phyloP scores from a whole-genome alignment of 1,140 invertebrate genomes.

The Pentalonia nigronervosa region DNA sequence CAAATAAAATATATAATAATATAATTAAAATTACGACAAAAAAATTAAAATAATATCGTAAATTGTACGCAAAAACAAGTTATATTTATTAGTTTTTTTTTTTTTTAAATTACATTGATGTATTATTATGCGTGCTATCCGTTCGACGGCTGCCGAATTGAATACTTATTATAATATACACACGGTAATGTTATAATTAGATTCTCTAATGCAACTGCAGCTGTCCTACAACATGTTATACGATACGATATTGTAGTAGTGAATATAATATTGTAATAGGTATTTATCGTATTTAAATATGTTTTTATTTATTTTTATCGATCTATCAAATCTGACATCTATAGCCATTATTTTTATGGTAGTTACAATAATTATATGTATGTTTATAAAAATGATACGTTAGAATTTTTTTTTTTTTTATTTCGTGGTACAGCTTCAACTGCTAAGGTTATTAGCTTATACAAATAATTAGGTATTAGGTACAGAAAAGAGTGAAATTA shows the following conservation, averaged over 20 bases:
- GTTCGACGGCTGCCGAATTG: neutral
- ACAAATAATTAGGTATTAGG: too few species aligned
- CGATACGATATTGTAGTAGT: too few species aligned
- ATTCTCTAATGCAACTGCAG: neutral
- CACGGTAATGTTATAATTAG: neutral
- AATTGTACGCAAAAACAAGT: neutral
- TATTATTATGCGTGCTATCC: neutral
- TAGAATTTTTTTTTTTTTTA: too few species aligned
- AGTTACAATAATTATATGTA: too few species aligned
- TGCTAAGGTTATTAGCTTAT: too few species aligned
- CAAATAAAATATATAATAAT: slow-evolving; percentile 11
- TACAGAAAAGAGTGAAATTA: too few species aligned
- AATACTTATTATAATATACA: neutral
- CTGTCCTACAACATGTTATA: neutral
- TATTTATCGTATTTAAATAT: neutral
- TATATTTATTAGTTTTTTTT: neutral
- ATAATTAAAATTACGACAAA: slow-evolving; percentile 3
- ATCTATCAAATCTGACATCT: too few species aligned
- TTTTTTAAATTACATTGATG: neutral
- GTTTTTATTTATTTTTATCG: too few species aligned
- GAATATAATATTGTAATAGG: neutral
- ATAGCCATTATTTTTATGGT: too few species aligned
- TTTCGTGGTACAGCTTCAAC: too few species aligned
- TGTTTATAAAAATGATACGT: too few species aligned
- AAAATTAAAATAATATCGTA: neutral